Percentiles rank a stretch among this genome's conserved stretches.
Conservation (phyloP, 2,797 vertebrate species). For the Anguilla anguilla region DNA sequence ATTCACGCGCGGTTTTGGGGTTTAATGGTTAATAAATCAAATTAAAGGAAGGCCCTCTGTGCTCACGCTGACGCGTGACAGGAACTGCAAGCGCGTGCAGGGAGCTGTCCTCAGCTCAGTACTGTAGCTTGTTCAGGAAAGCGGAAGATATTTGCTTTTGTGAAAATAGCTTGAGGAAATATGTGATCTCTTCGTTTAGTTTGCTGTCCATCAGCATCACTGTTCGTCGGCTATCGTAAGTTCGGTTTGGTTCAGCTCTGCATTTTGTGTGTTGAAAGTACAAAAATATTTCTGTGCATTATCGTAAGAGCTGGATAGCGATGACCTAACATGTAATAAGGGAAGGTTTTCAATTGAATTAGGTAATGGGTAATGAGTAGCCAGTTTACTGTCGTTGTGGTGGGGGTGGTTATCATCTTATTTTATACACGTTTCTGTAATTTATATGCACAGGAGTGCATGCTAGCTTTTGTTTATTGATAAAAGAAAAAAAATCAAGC, state of each 20-base stretch:
- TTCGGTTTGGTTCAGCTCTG: neutral
- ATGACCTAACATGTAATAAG: neutral
- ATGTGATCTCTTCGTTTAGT: neutral
- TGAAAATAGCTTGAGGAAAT: neutral
- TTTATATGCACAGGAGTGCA: neutral
- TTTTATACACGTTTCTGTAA: neutral
- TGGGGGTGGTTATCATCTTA: too few relatives aligned
- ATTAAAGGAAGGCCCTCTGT: neutral
- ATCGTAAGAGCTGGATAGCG: too few relatives aligned
- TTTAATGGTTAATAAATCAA: neutral
- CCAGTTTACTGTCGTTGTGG: too few relatives aligned
- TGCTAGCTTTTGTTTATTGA: neutral
- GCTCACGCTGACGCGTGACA: neutral
- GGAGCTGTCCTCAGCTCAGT: neutral
- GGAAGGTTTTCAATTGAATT: neutral
- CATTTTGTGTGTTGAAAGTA: neutral
- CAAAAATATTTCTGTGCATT: neutral
- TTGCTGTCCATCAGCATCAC: neutral
- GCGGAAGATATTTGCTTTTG: constrained; percentile 13
- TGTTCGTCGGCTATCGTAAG: neutral
- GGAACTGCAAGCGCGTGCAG: neutral
- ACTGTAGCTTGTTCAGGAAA: neutral
- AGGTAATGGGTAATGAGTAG: neutral
- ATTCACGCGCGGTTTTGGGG: neutral
- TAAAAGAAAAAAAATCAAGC: constrained; percentile 1